A percentile compares a stretch with the other conserved stretches of the same genome.
phyloP scores from a whole-genome alignment of 2,888 invertebrate genomes.

The Dolomedes plantarius region DNA sequence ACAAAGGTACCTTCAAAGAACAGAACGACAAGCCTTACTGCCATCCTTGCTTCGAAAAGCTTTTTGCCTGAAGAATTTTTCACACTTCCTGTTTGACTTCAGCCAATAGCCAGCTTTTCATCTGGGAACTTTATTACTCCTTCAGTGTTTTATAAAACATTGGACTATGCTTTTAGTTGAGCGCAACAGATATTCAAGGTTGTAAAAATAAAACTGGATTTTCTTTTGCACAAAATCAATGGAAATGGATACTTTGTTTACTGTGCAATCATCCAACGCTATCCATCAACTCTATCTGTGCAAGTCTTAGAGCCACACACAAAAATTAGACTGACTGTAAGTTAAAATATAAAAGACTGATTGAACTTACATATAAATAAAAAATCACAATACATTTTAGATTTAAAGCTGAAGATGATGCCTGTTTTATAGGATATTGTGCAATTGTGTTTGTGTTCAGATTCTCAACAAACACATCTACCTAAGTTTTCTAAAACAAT shows the following conservation, averaged over 20 bases:
- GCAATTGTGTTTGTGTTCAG: too few relatives aligned
- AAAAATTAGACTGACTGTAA: too few relatives aligned
- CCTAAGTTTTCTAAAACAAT: too few relatives aligned
- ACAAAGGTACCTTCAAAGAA: conserved; percentile 99
- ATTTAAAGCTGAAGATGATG: too few relatives aligned
- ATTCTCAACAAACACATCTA: too few relatives aligned
- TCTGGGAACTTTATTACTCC: conserved; percentile 19
- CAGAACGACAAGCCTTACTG: conserved; percentile 99
- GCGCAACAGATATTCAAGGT: conserved; percentile 37
- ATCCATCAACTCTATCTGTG: not conserved
- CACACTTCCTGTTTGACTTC: conserved; percentile 26
- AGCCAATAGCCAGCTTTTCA: conserved; percentile 40
- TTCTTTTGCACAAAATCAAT: not conserved
- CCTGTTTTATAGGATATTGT: too few relatives aligned
- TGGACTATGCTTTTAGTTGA: conserved; percentile 33
- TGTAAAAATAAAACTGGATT: not conserved
- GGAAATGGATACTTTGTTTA: conserved; percentile 6
- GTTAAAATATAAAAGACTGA: too few relatives aligned
- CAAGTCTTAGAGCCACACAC: too few relatives aligned
- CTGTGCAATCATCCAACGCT: not conserved
- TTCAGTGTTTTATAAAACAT: conserved; percentile 10
- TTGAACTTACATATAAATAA: too few relatives aligned
- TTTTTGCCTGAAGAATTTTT: conserved; percentile 80
- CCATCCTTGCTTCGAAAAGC: conserved; percentile 96
- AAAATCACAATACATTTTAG: too few relatives aligned